phyloP scores from a whole-genome alignment of 2,797 vertebrate genomes.

The Esox lucius region DNA sequence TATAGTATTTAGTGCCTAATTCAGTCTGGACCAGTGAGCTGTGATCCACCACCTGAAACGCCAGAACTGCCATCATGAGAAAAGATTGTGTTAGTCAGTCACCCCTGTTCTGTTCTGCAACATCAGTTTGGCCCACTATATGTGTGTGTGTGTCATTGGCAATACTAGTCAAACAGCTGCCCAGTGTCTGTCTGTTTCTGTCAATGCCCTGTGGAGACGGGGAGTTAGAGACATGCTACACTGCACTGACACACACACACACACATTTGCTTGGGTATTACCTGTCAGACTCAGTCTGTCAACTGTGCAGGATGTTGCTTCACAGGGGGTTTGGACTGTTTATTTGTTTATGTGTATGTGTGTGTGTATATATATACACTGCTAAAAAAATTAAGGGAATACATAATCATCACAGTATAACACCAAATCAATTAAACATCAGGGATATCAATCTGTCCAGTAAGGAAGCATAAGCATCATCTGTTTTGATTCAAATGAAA shows the following conservation, averaged over 20 bases:
- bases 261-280: neutral
- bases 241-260: neutral
- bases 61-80: neutral
- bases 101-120: neutral
- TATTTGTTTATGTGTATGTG: neutral
- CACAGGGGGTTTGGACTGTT: neutral
- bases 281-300: slow-evolving; percentile 1
- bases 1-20: neutral
- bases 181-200: neutral
- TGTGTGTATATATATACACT: neutral
- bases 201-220: neutral
- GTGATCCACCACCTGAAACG: neutral
- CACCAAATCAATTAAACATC: too few species aligned
- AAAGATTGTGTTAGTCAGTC: neutral
- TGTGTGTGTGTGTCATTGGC: neutral
- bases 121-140: neutral
- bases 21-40: neutral
- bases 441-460: too few species aligned
- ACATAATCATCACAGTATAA: too few species aligned
- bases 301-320: neutral
- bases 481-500: too few species aligned
- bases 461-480: too few species aligned
- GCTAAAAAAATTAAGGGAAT: too few species aligned
- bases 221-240: neutral
- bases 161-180: neutral